A percentile compares a stretch with the other conserved stretches of the same genome.
These are phyloP conservation scores for Drosophila birchii DNA, from an alignment of 2,888 invertebrate genomes.

Conservation along the genomic window DNA sequence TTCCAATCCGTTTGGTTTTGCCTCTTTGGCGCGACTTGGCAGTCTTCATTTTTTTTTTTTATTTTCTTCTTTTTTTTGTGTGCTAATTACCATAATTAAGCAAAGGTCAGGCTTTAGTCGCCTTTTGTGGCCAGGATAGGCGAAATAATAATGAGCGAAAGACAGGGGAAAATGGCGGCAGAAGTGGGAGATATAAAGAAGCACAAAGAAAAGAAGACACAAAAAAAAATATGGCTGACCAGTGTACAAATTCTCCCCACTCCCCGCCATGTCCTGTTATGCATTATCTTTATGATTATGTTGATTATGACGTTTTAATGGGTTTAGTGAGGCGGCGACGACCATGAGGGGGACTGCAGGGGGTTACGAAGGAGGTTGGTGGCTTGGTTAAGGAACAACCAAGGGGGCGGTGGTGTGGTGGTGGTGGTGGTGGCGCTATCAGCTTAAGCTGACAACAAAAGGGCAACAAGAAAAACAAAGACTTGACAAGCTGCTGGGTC, in stretches of 20 bases:
- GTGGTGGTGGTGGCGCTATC: background rate
- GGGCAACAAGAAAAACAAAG: constrained; percentile 43
- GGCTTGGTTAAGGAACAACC: background rate
- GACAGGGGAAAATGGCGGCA: background rate
- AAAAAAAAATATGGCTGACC: constrained; percentile 64
- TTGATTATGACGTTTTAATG: constrained; percentile 79
- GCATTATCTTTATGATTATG: constrained; percentile 74
- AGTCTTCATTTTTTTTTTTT: background rate
- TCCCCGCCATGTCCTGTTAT: constrained; percentile 43
- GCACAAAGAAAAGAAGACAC: constrained; percentile 1
- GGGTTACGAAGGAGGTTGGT: background rate
- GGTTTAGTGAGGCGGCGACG: constrained; percentile 62
- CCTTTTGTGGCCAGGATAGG: constrained; percentile 71
- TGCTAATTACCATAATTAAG: constrained; percentile 80
- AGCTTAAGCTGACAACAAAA: constrained; percentile 73
- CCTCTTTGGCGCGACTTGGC: constrained; percentile 30
- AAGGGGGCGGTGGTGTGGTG: background rate
- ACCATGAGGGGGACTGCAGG: constrained; percentile 16
- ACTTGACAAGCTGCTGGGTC: constrained; percentile 59
- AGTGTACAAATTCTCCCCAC: constrained; percentile 48
- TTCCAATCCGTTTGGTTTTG: constrained; percentile 63
- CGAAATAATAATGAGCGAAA: constrained; percentile 73
- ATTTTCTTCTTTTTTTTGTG: constrained; percentile 47
- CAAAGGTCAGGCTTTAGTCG: constrained; percentile 81
- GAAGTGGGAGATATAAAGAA: background rate